Evolutionary conservation across 1,140 invertebrate species (phyloP).

Genomic region (Fopius arisanus): DNA sequence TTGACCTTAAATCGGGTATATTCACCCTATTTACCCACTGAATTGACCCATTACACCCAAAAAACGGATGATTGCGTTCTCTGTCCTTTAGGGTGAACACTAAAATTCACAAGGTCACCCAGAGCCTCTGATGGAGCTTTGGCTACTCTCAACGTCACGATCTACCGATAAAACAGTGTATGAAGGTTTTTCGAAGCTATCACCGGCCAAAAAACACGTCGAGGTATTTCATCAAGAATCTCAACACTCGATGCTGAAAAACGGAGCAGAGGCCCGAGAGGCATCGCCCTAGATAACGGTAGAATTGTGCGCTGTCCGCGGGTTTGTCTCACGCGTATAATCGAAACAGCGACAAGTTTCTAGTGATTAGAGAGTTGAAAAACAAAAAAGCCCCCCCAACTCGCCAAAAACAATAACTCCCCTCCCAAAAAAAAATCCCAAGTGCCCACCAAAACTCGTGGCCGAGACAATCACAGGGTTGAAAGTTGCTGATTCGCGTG

Average conservation of each 20-base stretch:
- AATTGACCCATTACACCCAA: no score
- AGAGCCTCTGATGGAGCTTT: no score
- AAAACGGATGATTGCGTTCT: no score
- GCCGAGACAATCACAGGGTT: neutral
- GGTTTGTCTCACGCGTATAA: slow-evolving; percentile 30
- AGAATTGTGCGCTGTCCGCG: slow-evolving; percentile 50
- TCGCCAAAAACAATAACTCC: neutral
- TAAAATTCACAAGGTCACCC: no score
- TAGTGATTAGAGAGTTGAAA: slow-evolving; percentile 8
- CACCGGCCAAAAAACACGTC: no score
- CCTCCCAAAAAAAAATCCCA: neutral
- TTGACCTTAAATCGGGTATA: no score
- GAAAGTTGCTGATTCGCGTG: neutral
- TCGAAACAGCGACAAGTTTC: slow-evolving; percentile 12
- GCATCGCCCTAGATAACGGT: slow-evolving; percentile 64
- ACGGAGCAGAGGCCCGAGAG: slow-evolving; percentile 39
- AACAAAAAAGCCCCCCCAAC: neutral
- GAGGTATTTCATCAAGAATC: no score
- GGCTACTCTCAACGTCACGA: no score
- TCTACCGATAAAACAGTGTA: no score
- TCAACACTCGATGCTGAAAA: neutral
- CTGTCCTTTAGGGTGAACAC: no score
- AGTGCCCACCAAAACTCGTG: neutral
- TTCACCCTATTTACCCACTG: no score
- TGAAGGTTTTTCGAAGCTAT: no score